Base-by-base conservation (phyloP, 2,113 vertebrate genomes). In the Ia io region DNA sequence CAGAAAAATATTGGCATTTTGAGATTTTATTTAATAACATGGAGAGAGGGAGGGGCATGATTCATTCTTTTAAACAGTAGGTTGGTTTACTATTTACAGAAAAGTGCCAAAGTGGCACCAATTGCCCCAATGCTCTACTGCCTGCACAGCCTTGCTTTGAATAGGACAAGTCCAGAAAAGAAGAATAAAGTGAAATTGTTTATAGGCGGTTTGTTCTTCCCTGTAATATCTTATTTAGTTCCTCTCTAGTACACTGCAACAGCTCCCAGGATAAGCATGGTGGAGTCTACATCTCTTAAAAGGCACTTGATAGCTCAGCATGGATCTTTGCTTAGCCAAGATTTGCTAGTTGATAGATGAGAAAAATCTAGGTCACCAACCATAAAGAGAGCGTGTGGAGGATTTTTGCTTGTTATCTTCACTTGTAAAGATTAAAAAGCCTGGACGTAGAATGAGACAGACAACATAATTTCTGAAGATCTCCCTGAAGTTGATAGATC, bases 71-170 rank as follows among this genome's bases (percentile, higher is more conserved):
- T 22, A 30, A 67, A 12, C 4, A 73, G 20, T 37, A 14, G 74
- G 23, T 76, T 30, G 30, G 67, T 86, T 96, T 94, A 83, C 83
- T 91, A 61, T 91, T 93, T 95, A 61, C 49, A 91, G 35, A 53
- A 7, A 37, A 88, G 16, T 84, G 20, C 13, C 47, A 44, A 61
- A 35, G 35, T 76, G 44, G 13, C 2, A 44, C n/a, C 51, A 18
- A 47, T n/a, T 49, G 2, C 4, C 13, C 28, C 40, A 71, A 47
- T 32, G 44, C 11, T 51, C 23, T 74, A 1, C 17, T 16, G 69
- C 42, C 17, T 61, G 12, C 8, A 22, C 4, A 42, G 12, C 30
- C 67, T 56, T 30, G 2, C 78, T 82, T 93, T 49, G 35, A 88
- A 18, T 1, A 71, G 49, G 12, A 77, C 18, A 63, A 20, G 11